phyloP scores from a whole-genome alignment of 2,113 vertebrate species.

The Verasper variegatus region DNA sequence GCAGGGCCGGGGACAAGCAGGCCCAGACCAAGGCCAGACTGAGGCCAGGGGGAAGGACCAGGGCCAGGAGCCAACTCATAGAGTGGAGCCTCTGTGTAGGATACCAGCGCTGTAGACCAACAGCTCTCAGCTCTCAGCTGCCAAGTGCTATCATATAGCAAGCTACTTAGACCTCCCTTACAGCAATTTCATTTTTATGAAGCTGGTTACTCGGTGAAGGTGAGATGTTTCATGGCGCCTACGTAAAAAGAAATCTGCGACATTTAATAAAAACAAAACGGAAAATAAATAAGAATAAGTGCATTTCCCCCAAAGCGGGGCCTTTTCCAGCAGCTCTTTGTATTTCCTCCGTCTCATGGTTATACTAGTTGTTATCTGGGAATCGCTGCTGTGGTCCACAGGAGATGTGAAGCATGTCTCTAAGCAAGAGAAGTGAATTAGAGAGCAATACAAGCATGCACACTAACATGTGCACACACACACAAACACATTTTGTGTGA shows the following conservation, averaged over 20 bases:
- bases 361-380: conserved; percentile 35
- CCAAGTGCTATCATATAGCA: conserved; percentile 54
- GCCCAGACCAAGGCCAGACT: conserved; percentile 69
- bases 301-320: conserved; percentile 8
- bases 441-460: conserved; percentile 5
- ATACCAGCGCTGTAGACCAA: conserved; percentile 46
- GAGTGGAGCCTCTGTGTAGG: conserved; percentile 65
- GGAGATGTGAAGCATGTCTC: conserved; percentile 28
- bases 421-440: conserved; percentile 47
- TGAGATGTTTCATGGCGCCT: conserved; percentile 24
- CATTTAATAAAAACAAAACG: conserved; percentile 16
- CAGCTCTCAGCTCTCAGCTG: conserved; percentile 52
- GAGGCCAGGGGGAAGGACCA: conserved; percentile 70
- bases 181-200: conserved; percentile 53
- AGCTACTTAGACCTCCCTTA: conserved; percentile 56
- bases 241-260: conserved; percentile 7
- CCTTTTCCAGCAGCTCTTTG: conserved; percentile 42
- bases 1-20: conserved; percentile 56
- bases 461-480: background rate
- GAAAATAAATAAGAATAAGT: conserved; percentile 25
- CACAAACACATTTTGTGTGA: background rate
- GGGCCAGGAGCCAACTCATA: conserved; percentile 61
- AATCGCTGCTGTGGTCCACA: conserved; percentile 23
- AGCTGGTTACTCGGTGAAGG: conserved; percentile 26
- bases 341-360: conserved; percentile 22